Evolutionary conservation across 2,797 vertebrate genomes (phyloP).

Genomic region (Antennarius maculatus): DNA sequence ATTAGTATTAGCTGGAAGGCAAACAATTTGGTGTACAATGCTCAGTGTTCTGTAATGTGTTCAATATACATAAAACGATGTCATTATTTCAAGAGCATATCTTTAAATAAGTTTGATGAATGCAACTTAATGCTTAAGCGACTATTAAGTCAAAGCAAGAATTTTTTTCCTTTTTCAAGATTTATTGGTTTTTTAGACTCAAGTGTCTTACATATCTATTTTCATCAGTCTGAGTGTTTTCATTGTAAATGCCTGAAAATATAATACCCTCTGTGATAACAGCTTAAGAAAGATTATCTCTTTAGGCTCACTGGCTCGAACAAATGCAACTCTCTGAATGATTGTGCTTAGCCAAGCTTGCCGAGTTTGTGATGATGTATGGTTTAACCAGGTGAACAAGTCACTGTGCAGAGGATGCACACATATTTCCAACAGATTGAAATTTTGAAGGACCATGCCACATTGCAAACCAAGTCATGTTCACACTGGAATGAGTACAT

Average conservation of each 20-base stretch:
- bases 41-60: too few relatives aligned
- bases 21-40: neutral
- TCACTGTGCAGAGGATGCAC: conserved; percentile 21
- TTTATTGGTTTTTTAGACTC: conserved; percentile 1
- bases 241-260: conserved; percentile 29
- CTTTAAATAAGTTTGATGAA: conserved; percentile 1
- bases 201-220: conserved; percentile 14
- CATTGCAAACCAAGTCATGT: neutral
- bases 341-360: conserved; percentile 44
- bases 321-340: conserved; percentile 54
- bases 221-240: conserved; percentile 26
- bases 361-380: conserved; percentile 48
- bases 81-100: neutral
- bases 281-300: conserved; percentile 62
- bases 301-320: conserved; percentile 50
- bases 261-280: conserved; percentile 30
- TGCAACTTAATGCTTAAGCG: neutral
- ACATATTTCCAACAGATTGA: conserved; percentile 15
- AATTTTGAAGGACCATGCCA: neutral
- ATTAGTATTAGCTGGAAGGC: conserved; percentile 9
- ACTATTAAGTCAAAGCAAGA: neutral
- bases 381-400: conserved; percentile 40
- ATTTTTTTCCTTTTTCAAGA: neutral
- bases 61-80: too few relatives aligned
- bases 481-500: neutral